Percentiles rank a stretch among this genome's conserved stretches.
Conservation (phyloP, 2,888 invertebrate genomes). For the Pedicia rivosa region DNA sequence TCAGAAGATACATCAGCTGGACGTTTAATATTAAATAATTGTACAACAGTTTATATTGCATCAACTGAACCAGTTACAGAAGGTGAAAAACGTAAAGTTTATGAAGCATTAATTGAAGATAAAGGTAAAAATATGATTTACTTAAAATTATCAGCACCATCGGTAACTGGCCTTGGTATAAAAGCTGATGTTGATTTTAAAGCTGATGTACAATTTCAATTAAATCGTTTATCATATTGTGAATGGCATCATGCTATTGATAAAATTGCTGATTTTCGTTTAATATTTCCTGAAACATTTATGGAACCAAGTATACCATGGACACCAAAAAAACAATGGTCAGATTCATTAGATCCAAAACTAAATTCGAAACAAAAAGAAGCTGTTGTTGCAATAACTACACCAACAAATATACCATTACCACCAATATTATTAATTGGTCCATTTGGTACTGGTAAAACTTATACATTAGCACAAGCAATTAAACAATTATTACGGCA, state of each 20-base stretch:
- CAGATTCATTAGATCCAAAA: conserved; percentile 40
- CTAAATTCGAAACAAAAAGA: conserved; percentile 65
- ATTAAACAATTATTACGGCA: conserved; percentile 50
- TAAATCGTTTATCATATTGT: conserved; percentile 64
- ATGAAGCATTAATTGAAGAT: conserved; percentile 62
- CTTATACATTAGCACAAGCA: conserved; percentile 63
- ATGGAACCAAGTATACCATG: conserved; percentile 48
- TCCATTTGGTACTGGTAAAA: conserved; percentile 80
- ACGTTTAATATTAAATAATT: conserved; percentile 58
- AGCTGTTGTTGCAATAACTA: conserved; percentile 60
- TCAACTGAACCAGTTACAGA: conserved; percentile 17
- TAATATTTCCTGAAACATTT: conserved; percentile 55
- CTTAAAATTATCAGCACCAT: conserved; percentile 47
- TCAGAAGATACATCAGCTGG: conserved; percentile 74
- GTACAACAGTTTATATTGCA: conserved; percentile 48
- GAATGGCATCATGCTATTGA: conserved; percentile 76
- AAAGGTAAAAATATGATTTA: conserved; percentile 67
- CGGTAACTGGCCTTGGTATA: conserved; percentile 45
- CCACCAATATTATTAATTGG: conserved; percentile 61
- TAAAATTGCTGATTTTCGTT: conserved; percentile 47
- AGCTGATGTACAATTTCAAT: conserved; percentile 63
- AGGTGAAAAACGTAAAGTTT: conserved; percentile 36
- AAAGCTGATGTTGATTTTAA: conserved; percentile 44
- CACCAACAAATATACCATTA: conserved; percentile 40
- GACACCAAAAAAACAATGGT: conserved; percentile 53